Conservation (phyloP, 2,797 vertebrate genomes). For the Sebastes trivittatus region DNA sequence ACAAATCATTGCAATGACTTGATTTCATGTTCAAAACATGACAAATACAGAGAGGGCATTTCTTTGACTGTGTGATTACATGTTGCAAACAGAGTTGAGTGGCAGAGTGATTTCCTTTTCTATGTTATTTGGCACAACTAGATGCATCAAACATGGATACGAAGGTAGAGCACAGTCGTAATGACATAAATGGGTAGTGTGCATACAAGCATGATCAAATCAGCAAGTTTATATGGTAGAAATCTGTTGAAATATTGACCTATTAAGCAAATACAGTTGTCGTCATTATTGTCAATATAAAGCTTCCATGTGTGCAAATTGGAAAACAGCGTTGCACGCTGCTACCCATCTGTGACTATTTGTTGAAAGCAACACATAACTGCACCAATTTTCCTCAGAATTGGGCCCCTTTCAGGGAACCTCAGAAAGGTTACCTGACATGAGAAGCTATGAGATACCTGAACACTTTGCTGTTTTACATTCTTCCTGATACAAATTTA, state of each 20-base stretch:
- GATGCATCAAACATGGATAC: not conserved
- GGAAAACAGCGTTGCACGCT: not conserved
- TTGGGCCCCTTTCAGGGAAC: not conserved
- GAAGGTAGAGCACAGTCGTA: not conserved
- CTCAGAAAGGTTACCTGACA: not conserved
- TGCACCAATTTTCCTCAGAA: not conserved
- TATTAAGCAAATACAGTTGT: not conserved
- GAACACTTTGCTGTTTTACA: not conserved
- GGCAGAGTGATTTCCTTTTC: not conserved
- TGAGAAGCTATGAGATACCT: not conserved
- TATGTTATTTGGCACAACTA: not conserved
- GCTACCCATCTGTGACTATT: not conserved
- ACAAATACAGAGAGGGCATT: not conserved
- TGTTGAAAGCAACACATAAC: not conserved
- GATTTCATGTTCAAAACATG: not conserved
- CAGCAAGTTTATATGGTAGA: not conserved
- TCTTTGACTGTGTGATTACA: not conserved
- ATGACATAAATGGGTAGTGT: not conserved
- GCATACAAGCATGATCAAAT: not conserved
- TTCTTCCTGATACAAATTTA: too few species aligned
- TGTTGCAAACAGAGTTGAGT: not conserved
- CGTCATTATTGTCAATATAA: not conserved
- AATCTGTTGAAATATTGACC: not conserved
- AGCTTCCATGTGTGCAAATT: not conserved
- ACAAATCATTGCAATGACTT: not conserved